These are phyloP conservation scores for Selenia dentaria DNA, from an alignment of 2,888 invertebrate species.

Conservation along the genomic window DNA sequence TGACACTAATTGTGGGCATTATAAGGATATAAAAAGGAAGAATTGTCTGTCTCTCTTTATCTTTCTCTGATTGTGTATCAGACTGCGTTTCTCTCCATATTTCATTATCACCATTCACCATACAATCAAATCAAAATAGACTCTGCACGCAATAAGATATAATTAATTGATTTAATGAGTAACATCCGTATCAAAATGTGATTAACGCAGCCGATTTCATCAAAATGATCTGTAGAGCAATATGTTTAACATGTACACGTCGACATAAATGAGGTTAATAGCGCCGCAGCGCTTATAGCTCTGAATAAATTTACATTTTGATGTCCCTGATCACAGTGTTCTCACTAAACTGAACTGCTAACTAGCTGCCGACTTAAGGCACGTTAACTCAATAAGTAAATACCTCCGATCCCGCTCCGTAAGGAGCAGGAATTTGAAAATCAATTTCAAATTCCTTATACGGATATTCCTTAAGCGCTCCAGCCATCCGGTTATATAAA, in stretches of 20 bases:
- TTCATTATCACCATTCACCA: conserved; percentile 13
- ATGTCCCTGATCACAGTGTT: conserved; percentile 73
- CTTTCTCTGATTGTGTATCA: too few species aligned
- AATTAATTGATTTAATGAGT: too few species aligned
- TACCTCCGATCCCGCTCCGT: conserved; percentile 43
- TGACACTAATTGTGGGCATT: too few species aligned
- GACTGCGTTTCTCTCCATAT: too few species aligned
- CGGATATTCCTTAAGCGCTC: conserved; percentile 21
- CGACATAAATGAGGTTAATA: conserved; percentile 74
- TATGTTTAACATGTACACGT: conserved; percentile 63
- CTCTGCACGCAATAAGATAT: too few species aligned
- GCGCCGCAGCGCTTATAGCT: conserved; percentile 67
- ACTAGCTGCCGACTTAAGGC: conserved; percentile 56
- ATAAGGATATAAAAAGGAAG: too few species aligned
- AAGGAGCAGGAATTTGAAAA: conserved; percentile 45
- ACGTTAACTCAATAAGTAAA: conserved; percentile 61
- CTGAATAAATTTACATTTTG: conserved; percentile 80
- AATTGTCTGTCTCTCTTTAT: too few species aligned
- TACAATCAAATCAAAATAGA: conserved; percentile 8
- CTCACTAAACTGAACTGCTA: conserved; percentile 65
- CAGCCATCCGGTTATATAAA: conserved; percentile 29
- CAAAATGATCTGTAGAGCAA: conserved; percentile 55
- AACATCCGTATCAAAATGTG: conserved; percentile 18
- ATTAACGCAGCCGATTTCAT: conserved; percentile 62
- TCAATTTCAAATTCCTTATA: conserved; percentile 45